Base-by-base conservation (phyloP, 2,888 invertebrate species). In the Melieria picta region DNA sequence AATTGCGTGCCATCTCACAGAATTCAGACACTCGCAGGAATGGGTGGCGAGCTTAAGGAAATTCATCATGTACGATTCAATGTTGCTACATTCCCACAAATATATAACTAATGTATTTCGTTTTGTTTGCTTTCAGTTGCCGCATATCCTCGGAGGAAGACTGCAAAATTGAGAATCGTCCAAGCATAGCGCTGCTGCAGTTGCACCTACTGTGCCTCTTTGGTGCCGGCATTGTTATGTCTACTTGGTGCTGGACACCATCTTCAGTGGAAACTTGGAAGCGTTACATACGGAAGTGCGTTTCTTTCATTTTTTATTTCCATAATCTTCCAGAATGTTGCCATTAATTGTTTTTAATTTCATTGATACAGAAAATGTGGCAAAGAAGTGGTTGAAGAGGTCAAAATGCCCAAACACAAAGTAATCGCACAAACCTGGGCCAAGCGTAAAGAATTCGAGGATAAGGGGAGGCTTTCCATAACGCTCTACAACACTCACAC, bases 191-290 rank as follows among this genome's bases (percentile, higher is more conserved):
- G 1, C 92, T 95, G 85, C 87, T 95, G 63, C 94, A 96, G 84
- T 84, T 96, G 75, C 94, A 97, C 80, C 87, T 97, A 79, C 87
- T 96, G 73, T 91, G 94, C 69, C 90, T 94, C 75, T 97, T 96
- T 88, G 93, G 93, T 76, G 91, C 93, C 55, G 96, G 96, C 57
- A 91, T 95, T 74, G 90, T 94, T 46, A 95, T 97, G 93, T 95
- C 96, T 4, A 94, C 95, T 0, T 98, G 97, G 96, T 94, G 96
- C 47, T 98, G 96, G 96, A 97, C 95, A 7, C 90, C 91, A 42
- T 93, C 95, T 55, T 94, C 96, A 5, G 85, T 94, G 6, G 91
- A 93, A 78, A 92, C 93, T 11, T 98, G 98, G 98, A 91, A 91
- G 74, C 90, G 96, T 71, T 95, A 94, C 85, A 88, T 96, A 71